Conservation (phyloP, 2,888 invertebrate species). For the Chrysodeixis includens region DNA sequence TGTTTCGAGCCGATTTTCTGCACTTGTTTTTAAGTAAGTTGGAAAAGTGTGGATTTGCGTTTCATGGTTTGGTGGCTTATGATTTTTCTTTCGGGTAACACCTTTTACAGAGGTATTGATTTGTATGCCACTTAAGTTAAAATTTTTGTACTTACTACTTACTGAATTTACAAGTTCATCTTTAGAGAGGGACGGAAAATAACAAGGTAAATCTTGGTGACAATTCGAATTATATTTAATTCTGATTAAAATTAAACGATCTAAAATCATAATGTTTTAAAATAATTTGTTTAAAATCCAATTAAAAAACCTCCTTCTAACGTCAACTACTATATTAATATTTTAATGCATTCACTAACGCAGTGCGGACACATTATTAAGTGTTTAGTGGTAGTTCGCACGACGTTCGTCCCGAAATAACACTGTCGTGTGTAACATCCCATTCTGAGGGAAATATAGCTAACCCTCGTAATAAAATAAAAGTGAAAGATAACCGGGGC, state of each 20-base stretch:
- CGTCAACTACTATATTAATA: too few species aligned
- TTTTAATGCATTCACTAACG: slow-evolving; percentile 40
- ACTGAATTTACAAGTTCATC: too few species aligned
- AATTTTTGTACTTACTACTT: too few species aligned
- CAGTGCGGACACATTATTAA: slow-evolving; percentile 64
- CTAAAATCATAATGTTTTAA: too few species aligned
- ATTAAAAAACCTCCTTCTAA: too few species aligned
- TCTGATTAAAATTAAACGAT: too few species aligned
- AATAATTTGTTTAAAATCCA: too few species aligned
- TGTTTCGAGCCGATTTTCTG: slow-evolving; percentile 34
- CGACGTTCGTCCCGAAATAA: slow-evolving; percentile 65
- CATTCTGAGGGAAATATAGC: slow-evolving; percentile 61
- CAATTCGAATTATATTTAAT: too few species aligned
- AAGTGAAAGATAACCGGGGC: slow-evolving; percentile 39
- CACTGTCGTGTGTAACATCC: slow-evolving; percentile 61
- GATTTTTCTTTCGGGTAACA: background rate
- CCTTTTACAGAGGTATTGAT: background rate
- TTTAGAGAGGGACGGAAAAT: too few species aligned
- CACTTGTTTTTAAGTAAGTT: background rate
- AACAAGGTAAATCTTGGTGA: too few species aligned
- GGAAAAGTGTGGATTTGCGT: background rate
- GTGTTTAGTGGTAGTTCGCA: slow-evolving; percentile 67
- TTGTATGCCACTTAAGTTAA: too few species aligned
- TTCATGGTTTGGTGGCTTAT: background rate
- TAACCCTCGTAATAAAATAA: slow-evolving; percentile 66